Conservation (phyloP, 2,113 vertebrate species). For the Epinephelus lanceolatus region DNA sequence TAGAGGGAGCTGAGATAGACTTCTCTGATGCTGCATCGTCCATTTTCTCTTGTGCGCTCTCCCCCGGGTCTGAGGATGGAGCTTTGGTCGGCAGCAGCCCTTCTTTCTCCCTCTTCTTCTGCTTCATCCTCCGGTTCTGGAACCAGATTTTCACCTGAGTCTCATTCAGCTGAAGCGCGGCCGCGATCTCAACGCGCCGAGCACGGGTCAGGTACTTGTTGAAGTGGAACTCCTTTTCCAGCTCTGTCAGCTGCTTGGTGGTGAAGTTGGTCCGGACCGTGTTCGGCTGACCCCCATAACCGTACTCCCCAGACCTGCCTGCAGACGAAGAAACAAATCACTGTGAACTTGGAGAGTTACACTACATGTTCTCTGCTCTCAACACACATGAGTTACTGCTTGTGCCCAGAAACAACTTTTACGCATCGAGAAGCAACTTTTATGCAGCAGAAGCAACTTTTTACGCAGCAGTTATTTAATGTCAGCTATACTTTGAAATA, state of each 20-base stretch:
- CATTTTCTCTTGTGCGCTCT: conserved; percentile 88
- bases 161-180: conserved; percentile 96
- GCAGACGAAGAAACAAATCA: conserved; percentile 36
- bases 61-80: conserved; percentile 83
- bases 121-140: conserved; percentile 99
- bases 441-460: not conserved
- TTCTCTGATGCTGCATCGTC: conserved; percentile 93
- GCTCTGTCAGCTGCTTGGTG: conserved; percentile 97
- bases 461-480: conserved; percentile 3
- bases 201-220: conserved; percentile 98
- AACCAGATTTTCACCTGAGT: conserved; percentile 99
- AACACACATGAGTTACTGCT: not conserved
- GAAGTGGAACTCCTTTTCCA: conserved; percentile 99
- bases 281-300: conserved; percentile 94
- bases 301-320: conserved; percentile 96
- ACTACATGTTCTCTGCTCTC: not conserved
- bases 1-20: conserved; percentile 91
- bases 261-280: conserved; percentile 97
- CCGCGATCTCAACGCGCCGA: conserved; percentile 95
- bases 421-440: not conserved
- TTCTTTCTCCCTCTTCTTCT: conserved; percentile 98
- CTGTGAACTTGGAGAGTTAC: not conserved
- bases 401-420: not conserved
- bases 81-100: conserved; percentile 90
- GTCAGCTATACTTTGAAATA: not conserved